Evolutionary conservation across 2,888 invertebrate genomes (phyloP).

Genomic region (Xestia ashworthii): DNA sequence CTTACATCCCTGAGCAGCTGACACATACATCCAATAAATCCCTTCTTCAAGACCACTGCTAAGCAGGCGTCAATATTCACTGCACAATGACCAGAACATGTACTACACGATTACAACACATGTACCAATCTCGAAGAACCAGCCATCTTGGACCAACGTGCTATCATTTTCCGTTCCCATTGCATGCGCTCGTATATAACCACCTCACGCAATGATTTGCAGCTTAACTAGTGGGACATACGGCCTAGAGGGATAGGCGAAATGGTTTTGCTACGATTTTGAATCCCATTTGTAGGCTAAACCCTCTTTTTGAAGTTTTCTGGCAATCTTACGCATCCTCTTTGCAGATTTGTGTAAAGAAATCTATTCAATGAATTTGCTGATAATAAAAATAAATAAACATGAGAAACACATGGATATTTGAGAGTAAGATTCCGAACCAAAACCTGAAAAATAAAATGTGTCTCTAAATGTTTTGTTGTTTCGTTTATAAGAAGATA

Average conservation of each 20-base stretch:
- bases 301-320: neutral
- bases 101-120: constrained; percentile 52
- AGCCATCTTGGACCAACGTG: constrained; percentile 45
- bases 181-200: constrained; percentile 77
- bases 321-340: neutral
- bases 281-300: too few species aligned
- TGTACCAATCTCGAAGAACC: constrained; percentile 49
- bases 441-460: neutral
- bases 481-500: too few species aligned
- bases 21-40: constrained; percentile 38
- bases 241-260: constrained; percentile 46
- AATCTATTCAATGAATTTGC: too few species aligned
- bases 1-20: constrained; percentile 12
- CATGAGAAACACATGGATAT: too few species aligned
- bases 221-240: constrained; percentile 74
- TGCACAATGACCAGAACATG: constrained; percentile 44
- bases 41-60: constrained; percentile 18
- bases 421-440: neutral
- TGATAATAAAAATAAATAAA: neutral
- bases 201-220: constrained; percentile 84
- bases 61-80: constrained; percentile 56
- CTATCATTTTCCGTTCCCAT: constrained; percentile 79
- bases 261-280: neutral
- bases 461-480: neutral
- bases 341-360: neutral